phyloP scores from a whole-genome alignment of 92 coral and sea anemone genomes.

The Heliopora coerulea region DNA sequence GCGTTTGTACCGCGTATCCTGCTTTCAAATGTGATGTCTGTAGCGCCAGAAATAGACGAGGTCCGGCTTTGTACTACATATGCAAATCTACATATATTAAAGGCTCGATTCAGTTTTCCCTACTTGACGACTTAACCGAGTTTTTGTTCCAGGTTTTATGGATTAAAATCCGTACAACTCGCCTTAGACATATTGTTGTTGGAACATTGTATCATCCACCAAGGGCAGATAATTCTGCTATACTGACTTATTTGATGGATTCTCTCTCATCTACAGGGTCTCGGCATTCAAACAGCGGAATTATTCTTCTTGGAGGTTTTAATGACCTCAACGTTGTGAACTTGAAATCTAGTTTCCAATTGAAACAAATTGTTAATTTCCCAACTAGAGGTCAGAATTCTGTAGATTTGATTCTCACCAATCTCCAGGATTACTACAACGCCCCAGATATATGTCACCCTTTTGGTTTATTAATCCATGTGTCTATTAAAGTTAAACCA shows the following conservation, averaged over 20 bases:
- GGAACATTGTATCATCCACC: slow-evolving; percentile 45
- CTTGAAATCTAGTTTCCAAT: background rate
- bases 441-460: background rate
- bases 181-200: slow-evolving; percentile 35
- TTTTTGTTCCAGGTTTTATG: slow-evolving; percentile 41
- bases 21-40: slow-evolving; percentile 40
- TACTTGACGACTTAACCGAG: slow-evolving; percentile 35
- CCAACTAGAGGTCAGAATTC: slow-evolving; percentile 17
- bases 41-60: slow-evolving; percentile 38
- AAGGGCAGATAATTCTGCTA: slow-evolving; percentile 23
- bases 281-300: slow-evolving; percentile 6
- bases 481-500: slow-evolving; percentile 18
- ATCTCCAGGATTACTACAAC: slow-evolving; percentile 14
- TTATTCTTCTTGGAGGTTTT: slow-evolving; percentile 16
- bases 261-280: slow-evolving; percentile 43
- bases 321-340: background rate
- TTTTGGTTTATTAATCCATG: slow-evolving; percentile 13
- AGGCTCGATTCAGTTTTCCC: slow-evolving; percentile 31
- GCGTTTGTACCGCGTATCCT: slow-evolving; percentile 39
- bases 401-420: slow-evolving; percentile 9
- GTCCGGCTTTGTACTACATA: background rate
- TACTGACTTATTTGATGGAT: slow-evolving; percentile 43
- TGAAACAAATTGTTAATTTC: slow-evolving; percentile 5
- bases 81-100: slow-evolving; percentile 20
- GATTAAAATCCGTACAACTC: slow-evolving; percentile 44